phyloP scores from a whole-genome alignment of 2,797 vertebrate genomes.

The Loris lydekkerianus region DNA sequence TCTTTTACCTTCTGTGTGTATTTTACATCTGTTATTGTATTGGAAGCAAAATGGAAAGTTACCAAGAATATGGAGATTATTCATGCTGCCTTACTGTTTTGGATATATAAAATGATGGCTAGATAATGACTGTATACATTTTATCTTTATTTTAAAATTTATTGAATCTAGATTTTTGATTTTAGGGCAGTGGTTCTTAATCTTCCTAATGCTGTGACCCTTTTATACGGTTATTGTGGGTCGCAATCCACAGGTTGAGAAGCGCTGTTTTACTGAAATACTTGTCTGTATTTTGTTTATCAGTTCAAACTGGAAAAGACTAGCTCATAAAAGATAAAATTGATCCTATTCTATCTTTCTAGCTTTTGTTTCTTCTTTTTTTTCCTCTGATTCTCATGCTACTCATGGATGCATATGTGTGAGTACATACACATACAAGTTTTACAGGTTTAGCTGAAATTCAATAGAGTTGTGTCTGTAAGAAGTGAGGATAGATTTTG shows the following conservation, averaged over 20 bases:
- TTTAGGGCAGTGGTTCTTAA: neutral
- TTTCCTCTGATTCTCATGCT: neutral
- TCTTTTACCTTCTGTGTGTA: neutral
- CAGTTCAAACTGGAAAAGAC: constrained; percentile 46
- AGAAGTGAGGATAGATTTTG: constrained; percentile 19
- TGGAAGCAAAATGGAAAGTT: constrained; percentile 42
- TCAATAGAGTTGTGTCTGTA: neutral
- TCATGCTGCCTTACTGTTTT: constrained; percentile 38
- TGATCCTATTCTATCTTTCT: constrained; percentile 6
- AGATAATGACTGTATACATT: neutral
- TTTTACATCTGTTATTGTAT: neutral
- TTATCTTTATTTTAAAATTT: constrained; percentile 56
- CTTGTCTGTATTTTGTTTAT: constrained; percentile 37
- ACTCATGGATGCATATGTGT: neutral
- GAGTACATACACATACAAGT: neutral
- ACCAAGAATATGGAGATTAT: constrained; percentile 7
- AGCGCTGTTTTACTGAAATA: neutral
- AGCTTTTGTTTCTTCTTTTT: constrained; percentile 24
- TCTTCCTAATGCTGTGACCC: too few species aligned
- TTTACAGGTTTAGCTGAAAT: constrained; percentile 40
- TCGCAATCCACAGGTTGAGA: too few species aligned
- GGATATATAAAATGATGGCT: neutral
- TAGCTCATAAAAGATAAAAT: constrained; percentile 37
- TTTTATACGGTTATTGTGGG: too few species aligned
- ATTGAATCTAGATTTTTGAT: neutral